Evolutionary conservation across 1,140 invertebrate genomes (phyloP).

Genomic region (Heliconius eleuchia): DNA sequence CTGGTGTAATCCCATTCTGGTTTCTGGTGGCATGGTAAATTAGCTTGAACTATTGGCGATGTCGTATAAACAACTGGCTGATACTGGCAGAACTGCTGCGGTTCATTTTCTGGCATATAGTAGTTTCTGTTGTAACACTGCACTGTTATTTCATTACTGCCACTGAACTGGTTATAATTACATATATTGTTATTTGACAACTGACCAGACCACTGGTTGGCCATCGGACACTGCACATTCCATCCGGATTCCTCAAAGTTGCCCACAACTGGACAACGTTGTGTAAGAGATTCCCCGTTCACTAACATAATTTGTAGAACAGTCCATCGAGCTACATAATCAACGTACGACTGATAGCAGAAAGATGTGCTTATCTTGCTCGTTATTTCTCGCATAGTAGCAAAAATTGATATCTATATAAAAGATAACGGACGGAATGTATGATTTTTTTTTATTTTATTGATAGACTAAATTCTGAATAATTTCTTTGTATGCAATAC

Average conservation of each 20-base stretch:
- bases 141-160: conserved; percentile 49
- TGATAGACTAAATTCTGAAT: conserved; percentile 3
- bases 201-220: conserved; percentile 53
- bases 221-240: conserved; percentile 59
- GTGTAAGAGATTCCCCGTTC: conserved; percentile 50
- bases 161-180: conserved; percentile 50
- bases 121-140: conserved; percentile 57
- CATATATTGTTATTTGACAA: conserved; percentile 43
- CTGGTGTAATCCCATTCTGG: conserved; percentile 82
- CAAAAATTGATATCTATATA: conserved; percentile 70
- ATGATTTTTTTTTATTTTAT: conserved; percentile 17
- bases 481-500: no score
- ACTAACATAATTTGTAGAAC: conserved; percentile 61
- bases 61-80: conserved; percentile 45
- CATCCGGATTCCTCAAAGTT: conserved; percentile 53
- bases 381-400: conserved; percentile 64
- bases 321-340: conserved; percentile 74
- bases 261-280: conserved; percentile 53
- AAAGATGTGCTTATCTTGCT: conserved; percentile 73
- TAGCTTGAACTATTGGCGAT: conserved; percentile 40
- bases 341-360: conserved; percentile 70
- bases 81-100: conserved; percentile 51
- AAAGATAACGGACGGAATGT: conserved; percentile 53
- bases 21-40: conserved; percentile 79
- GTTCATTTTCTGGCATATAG: conserved; percentile 42